Evolutionary conservation across 2,113 vertebrate species (phyloP).

Genomic region (Sclerurus mexicanus): DNA sequence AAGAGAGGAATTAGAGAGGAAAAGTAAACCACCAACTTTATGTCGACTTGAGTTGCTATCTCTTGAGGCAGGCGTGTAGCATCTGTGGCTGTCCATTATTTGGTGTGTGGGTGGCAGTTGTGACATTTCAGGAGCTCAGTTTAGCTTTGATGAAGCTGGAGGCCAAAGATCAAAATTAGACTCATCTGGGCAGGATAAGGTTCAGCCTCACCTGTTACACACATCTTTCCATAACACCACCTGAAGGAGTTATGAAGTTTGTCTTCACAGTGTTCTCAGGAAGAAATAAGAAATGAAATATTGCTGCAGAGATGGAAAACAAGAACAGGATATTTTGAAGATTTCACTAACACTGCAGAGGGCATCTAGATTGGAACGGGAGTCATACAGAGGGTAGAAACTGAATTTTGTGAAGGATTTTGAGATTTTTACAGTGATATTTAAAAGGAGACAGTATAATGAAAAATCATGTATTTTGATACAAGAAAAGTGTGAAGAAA

Average conservation of each 20-base stretch:
- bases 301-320: background rate
- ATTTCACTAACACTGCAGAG: background rate
- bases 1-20: background rate
- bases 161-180: constrained; percentile 13
- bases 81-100: background rate
- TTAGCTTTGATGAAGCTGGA: background rate
- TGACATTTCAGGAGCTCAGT: constrained; percentile 29
- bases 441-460: background rate
- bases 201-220: background rate
- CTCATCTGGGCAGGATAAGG: background rate
- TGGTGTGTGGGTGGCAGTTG: background rate
- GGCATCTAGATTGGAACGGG: background rate
- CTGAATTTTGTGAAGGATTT: background rate
- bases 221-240: background rate
- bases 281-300: background rate
- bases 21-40: background rate
- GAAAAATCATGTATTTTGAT: background rate
- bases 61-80: background rate
- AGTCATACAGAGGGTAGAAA: background rate
- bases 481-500: background rate
- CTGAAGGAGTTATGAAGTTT: background rate
- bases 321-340: background rate
- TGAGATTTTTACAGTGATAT: background rate
- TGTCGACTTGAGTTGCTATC: background rate
- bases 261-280: background rate